phyloP scores from a whole-genome alignment of 2,888 invertebrate species.

The Harpalus rufipes region DNA sequence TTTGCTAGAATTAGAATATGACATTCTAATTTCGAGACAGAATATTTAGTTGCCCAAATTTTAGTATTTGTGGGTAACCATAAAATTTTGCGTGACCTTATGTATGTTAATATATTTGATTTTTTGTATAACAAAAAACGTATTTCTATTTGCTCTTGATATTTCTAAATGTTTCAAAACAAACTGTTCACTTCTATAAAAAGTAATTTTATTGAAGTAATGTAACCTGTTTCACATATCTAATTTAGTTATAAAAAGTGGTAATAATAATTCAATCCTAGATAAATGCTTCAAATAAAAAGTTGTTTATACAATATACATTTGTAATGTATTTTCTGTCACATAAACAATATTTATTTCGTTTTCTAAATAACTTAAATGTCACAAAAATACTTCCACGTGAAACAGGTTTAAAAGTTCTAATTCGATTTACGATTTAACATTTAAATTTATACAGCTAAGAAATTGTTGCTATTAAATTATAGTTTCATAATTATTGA shows the following conservation, averaged over 20 bases:
- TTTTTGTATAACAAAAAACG: not conserved
- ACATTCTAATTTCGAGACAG: too few species aligned
- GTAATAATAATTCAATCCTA: not conserved
- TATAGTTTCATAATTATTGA: conserved; percentile 30
- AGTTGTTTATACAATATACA: not conserved
- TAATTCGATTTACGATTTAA: conserved; percentile 8
- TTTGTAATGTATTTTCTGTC: not conserved
- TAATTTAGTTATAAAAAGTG: not conserved
- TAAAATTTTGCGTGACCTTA: too few species aligned
- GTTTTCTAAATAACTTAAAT: conserved; percentile 6
- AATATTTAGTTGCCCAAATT: too few species aligned
- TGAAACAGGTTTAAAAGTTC: not conserved
- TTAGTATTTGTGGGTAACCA: too few species aligned
- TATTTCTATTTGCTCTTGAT: not conserved
- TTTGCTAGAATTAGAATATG: too few species aligned
- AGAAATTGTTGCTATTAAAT: conserved; percentile 21
- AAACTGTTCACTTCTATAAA: not conserved
- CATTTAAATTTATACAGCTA: conserved; percentile 28
- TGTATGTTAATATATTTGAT: not conserved
- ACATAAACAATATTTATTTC: conserved; percentile 1
- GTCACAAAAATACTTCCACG: conserved; percentile 12
- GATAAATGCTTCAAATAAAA: not conserved
- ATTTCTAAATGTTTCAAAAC: not conserved
- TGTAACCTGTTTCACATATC: not conserved
- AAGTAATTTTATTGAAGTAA: not conserved